Evolutionary conservation across 2,113 vertebrate genomes (phyloP), one percentile per base, ranked within the genome.

Genomic region (Cyprinodon brontotheroides): DNA sequence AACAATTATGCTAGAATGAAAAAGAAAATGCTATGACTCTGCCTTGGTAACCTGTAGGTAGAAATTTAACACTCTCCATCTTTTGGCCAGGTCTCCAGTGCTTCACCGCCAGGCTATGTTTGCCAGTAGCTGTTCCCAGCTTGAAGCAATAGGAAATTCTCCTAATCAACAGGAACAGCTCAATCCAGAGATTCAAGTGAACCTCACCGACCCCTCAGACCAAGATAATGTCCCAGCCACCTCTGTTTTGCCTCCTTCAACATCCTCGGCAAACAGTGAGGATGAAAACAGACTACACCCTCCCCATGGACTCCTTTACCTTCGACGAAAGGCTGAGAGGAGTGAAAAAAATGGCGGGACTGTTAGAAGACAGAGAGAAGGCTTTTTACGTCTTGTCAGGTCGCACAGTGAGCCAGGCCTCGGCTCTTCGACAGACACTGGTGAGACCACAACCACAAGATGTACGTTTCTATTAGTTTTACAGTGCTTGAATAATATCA

Each of bases 371-470:
- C 85, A 86, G 20, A 88, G 89, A 0, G 91, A 93, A 10, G 82
- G 78, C 3, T 86, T 84, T 68, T 68, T 88, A 1, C 83, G 73
- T 37, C 89, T 95, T 3, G 74, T 95, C 22, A 92, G 97, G 89
- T 97, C 96, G 0, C 97, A 96, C 92, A 99, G 98, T 10, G 98
- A 99, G 82, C 98, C 98, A 0, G 96, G 96, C 0, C 91, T 98
- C 36, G 83, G 91, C 78, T 93, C 83, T 8, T 94, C 90, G 0
- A 85, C 87, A 8, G 86, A 83, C 2, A 92, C 92, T 29, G 96
- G 98, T 98, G 75, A 82, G 63, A 62, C 39, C 4, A 15, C 68
- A 9, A 22, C 14, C 3, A 29, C 6, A 47, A 41, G 3, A 47
- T 29, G 39, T 3, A 17, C 20, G 36, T 12, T 3, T 76, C 11